Percentiles rank a stretch among this genome's conserved stretches.
phyloP scores from a whole-genome alignment of 2,797 vertebrate species.

The Rachycentron canadum region DNA sequence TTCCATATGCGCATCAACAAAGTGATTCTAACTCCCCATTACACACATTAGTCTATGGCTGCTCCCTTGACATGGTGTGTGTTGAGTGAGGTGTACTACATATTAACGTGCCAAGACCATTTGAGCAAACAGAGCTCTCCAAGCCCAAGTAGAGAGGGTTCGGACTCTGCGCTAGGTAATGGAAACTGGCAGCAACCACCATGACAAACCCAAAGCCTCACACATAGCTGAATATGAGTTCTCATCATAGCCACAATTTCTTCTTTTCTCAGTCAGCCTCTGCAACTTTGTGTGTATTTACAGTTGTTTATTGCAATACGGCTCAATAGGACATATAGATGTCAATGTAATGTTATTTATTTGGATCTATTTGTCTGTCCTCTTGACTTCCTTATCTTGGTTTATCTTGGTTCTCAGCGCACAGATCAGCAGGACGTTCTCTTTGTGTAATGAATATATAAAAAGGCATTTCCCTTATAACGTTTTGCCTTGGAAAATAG shows the following conservation, averaged over 20 bases:
- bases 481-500: neutral
- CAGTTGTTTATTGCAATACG: constrained; percentile 14
- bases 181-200: constrained; percentile 73
- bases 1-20: constrained; percentile 27
- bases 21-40: constrained; percentile 53
- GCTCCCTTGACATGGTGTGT: constrained; percentile 56
- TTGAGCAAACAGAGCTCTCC: constrained; percentile 60
- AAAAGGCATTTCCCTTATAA: constrained; percentile 18
- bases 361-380: constrained; percentile 1
- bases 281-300: constrained; percentile 18
- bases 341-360: neutral
- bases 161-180: constrained; percentile 67
- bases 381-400: constrained; percentile 1
- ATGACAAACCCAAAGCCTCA: constrained; percentile 62
- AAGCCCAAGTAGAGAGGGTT: constrained; percentile 57
- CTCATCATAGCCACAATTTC: constrained; percentile 60
- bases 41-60: constrained; percentile 49
- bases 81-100: constrained; percentile 62
- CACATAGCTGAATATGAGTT: constrained; percentile 57
- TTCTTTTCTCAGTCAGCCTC: constrained; percentile 24
- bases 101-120: constrained; percentile 61
- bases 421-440: neutral
- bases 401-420: neutral
- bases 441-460: constrained; percentile 19
- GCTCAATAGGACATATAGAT: constrained; percentile 8